phyloP scores from a whole-genome alignment of 2,888 invertebrate genomes.

The Plebejus argus region DNA sequence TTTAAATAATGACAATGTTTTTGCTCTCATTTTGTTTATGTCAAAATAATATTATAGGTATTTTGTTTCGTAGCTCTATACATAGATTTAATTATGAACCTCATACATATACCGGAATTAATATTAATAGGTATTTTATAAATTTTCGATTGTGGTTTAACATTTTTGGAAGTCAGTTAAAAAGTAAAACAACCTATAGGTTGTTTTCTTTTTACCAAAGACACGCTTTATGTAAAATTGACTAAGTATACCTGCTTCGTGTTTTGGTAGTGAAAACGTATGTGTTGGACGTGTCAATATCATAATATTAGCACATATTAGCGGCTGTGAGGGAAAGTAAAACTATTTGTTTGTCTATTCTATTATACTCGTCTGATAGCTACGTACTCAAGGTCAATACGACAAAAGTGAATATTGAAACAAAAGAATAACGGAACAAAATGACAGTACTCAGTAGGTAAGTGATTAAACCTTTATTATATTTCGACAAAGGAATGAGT shows the following conservation, averaged over 20 bases:
- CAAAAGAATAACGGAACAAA: not conserved
- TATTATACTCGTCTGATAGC: slow-evolving; percentile 44
- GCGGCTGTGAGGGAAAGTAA: slow-evolving; percentile 75
- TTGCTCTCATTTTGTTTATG: not conserved
- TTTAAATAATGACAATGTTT: not conserved
- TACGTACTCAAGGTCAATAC: slow-evolving; percentile 13
- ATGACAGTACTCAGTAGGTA: not conserved
- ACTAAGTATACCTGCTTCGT: not conserved
- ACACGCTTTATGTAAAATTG: too few species aligned
- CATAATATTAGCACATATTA: slow-evolving; percentile 53
- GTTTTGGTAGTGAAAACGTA: slow-evolving; percentile 65
- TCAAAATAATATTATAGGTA: too few species aligned
- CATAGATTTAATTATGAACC: too few species aligned
- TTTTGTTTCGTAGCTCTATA: too few species aligned
- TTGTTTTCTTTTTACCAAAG: too few species aligned
- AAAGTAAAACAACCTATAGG: too few species aligned
- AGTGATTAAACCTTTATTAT: not conserved
- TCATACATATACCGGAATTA: too few species aligned
- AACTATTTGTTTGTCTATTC: slow-evolving; percentile 75
- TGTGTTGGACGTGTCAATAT: slow-evolving; percentile 62
- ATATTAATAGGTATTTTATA: too few species aligned
- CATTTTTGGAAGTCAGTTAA: too few species aligned
- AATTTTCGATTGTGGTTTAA: too few species aligned
- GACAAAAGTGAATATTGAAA: slow-evolving; percentile 11
- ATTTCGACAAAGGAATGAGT: not conserved